phyloP scores from a whole-genome alignment of 2,888 invertebrate genomes.

The Yponomeuta evonymella region DNA sequence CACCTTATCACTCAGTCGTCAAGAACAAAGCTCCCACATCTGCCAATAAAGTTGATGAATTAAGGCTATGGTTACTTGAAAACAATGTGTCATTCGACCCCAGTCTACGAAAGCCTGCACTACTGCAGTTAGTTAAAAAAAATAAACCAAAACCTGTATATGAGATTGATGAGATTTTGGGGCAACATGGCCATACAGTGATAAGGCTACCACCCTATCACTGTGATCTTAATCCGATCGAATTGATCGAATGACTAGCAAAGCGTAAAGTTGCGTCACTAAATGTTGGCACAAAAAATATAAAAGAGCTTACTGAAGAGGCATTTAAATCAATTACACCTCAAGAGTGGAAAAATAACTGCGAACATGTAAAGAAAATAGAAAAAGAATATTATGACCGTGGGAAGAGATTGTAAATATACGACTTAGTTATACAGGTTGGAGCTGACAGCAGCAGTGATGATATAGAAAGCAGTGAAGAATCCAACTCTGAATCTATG shows the following conservation, averaged over 20 bases:
- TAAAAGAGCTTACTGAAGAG: slow-evolving; percentile 10
- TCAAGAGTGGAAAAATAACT: slow-evolving; percentile 11
- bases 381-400: slow-evolving; percentile 4
- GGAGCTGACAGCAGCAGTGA: too few species aligned
- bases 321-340: slow-evolving; percentile 7
- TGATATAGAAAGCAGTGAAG: too few species aligned
- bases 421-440: background rate
- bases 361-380: slow-evolving; percentile 14
- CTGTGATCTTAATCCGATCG: slow-evolving; percentile 14
- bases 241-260: slow-evolving; percentile 10
- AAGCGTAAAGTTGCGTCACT: slow-evolving; percentile 11
- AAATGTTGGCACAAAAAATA: slow-evolving; percentile 7
- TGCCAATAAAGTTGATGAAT: slow-evolving; percentile 10
- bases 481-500: too few species aligned
- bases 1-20: slow-evolving; percentile 13
- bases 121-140: slow-evolving; percentile 12
- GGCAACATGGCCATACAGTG: slow-evolving; percentile 14
- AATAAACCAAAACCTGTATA: slow-evolving; percentile 7
- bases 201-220: background rate
- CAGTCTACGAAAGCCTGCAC: slow-evolving; percentile 8
- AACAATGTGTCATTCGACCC: slow-evolving; percentile 13
- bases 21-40: slow-evolving; percentile 16
- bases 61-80: slow-evolving; percentile 13
- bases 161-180: slow-evolving; percentile 10
- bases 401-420: background rate